Evolutionary conservation across 2,113 vertebrate genomes (phyloP).

Genomic region (Siniperca knerii): DNA sequence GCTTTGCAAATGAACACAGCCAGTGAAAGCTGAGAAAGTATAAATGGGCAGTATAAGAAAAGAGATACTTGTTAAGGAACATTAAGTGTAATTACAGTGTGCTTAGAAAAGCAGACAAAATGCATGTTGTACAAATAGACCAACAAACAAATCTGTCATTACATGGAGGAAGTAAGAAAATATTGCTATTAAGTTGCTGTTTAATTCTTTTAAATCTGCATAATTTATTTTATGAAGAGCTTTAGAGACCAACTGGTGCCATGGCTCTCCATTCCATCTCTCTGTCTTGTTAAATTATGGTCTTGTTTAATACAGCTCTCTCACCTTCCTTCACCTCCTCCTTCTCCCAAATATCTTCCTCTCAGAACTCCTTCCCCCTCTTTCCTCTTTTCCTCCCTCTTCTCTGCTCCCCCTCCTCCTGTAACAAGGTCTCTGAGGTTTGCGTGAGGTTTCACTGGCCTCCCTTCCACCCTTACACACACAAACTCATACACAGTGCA

Average conservation of each 20-base stretch:
- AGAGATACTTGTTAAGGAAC: slow-evolving; percentile 5
- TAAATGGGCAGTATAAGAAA: slow-evolving; percentile 3
- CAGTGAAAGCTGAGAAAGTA: slow-evolving; percentile 2
- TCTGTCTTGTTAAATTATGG: neutral
- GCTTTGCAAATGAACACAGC: slow-evolving; percentile 5
- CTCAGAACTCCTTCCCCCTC: neutral
- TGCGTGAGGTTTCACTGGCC: neutral
- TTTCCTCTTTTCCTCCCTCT: neutral
- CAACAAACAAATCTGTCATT: neutral
- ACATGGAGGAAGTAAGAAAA: neutral
- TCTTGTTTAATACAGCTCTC: neutral
- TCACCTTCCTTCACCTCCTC: neutral
- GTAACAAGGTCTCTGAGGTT: slow-evolving; percentile 35
- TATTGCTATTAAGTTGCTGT: neutral
- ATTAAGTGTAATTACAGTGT: slow-evolving; percentile 14
- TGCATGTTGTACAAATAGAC: neutral
- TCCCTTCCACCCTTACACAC: neutral
- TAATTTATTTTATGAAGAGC: neutral
- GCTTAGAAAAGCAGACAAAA: neutral
- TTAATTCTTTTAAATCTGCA: neutral
- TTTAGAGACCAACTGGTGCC: neutral
- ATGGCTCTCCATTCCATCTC: neutral
- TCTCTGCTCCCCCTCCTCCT: neutral
- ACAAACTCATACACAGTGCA: neutral
- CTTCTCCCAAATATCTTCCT: neutral